Conservation (phyloP, 2,888 invertebrate genomes). For the Eupithecia inturbata region DNA sequence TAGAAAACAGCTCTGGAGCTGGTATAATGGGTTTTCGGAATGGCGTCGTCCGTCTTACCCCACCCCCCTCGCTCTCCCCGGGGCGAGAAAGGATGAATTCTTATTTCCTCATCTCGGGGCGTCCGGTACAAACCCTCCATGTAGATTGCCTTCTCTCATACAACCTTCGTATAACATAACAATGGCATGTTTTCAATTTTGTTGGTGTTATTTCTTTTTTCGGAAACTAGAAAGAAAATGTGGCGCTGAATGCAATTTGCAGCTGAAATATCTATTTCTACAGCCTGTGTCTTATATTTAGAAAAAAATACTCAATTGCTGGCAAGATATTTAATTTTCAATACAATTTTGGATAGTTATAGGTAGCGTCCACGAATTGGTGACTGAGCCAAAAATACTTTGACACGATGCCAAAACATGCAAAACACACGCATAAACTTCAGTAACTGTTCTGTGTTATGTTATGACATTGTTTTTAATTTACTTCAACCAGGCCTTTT, state of each 20-base stretch:
- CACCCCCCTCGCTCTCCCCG: constrained; percentile 65
- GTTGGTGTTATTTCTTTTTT: constrained; percentile 67
- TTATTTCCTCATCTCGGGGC: constrained; percentile 83
- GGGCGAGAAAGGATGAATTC: constrained; percentile 84
- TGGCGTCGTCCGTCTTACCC: constrained; percentile 87
- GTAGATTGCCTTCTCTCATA: constrained; percentile 83
- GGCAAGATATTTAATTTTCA: constrained; percentile 32
- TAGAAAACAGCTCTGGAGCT: constrained; percentile 86
- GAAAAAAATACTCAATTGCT: not conserved
- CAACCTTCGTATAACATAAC: constrained; percentile 81
- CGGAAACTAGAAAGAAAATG: constrained; percentile 20
- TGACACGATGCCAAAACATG: constrained; percentile 78
- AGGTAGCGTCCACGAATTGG: constrained; percentile 74
- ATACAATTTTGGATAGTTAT: constrained; percentile 56
- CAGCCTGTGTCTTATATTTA: not conserved
- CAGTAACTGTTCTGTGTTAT: constrained; percentile 50
- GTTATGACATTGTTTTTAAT: constrained; percentile 57
- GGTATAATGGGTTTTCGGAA: constrained; percentile 89
- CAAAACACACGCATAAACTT: constrained; percentile 69
- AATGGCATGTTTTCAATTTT: constrained; percentile 83
- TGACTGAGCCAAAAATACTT: constrained; percentile 79
- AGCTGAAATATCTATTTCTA: not conserved
- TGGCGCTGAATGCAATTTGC: not conserved
- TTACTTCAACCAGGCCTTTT: constrained; percentile 40
- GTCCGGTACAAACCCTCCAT: constrained; percentile 81